Base-by-base conservation (phyloP, 1,140 invertebrate genomes). In the Dendroctonus ponderosae region DNA sequence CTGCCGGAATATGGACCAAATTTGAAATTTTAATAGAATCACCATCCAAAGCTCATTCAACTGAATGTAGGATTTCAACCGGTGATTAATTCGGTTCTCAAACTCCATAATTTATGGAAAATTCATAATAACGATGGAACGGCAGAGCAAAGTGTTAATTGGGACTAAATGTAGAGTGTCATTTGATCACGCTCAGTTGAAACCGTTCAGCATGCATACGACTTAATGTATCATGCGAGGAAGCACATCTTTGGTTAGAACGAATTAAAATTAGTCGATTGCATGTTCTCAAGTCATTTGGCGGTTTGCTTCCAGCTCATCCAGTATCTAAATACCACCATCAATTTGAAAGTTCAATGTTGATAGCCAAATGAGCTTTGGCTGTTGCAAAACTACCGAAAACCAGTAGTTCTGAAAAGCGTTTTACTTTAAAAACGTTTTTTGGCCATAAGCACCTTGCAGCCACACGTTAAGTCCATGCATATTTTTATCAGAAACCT, bases 91-190 rank as follows among this genome's bases (percentile, higher is more conserved):
- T 48, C 46, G 5, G 46, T 14, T 48, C 46, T 14, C 46, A 48
- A 48, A 14, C 46, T n/a, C 46, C 14, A 48, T 48, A 48, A 48
- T 48, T 48, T 48, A 48, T 48, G 46, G 46, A 11, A 48, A 48
- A 48, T 48, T 48, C 14, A 48, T 48, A 48, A 48, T 48, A 48
- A 48, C 46, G 46, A 48, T 48, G 46, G 46, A 14, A 48, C 46
- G 46, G 46, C 14, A 48, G 46, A 48, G 14, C 46, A 48, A 26
- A 48, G 46, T 48, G 14, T 48, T 48, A 48, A 48, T 48, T 48
- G 46, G 46, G 46, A 48, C 46, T 48, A 14, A n/a, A 48, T 26
- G 26, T 26, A 26, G 26, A 26, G 26, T 26, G 46, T 48, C 46
- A 48, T 14, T 48, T 14, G 46, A 48, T 48, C 46, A n/a, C 46